Conservation (phyloP, 2,797 vertebrate species). For the Oreochromis mossambicus region DNA sequence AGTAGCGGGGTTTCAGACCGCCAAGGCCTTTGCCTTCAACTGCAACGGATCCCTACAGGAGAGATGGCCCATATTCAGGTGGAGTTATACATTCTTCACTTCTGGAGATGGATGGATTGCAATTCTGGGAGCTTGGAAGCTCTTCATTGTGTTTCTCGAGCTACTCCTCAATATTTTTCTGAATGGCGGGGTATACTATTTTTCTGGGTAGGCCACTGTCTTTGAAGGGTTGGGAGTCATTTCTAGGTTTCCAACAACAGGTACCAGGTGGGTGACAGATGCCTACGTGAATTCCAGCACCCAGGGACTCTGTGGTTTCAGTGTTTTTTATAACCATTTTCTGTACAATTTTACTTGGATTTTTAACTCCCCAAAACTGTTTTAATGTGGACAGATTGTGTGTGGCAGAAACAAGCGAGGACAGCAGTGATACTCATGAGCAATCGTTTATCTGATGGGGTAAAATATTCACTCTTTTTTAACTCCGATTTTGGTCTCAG, state of each 20-base stretch:
- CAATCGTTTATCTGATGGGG: background rate
- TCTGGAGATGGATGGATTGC: background rate
- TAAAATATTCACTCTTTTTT: background rate
- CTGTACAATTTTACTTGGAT: rapidly evolving
- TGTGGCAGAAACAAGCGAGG: background rate
- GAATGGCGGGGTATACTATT: background rate
- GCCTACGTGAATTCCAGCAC: rapidly evolving
- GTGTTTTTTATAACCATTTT: background rate
- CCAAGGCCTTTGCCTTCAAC: background rate
- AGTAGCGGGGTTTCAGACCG: rapidly evolving
- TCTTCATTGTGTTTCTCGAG: background rate
- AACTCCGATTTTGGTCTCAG: background rate
- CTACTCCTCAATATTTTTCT: background rate
- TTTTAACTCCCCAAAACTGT: background rate
- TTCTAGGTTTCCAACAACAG: background rate
- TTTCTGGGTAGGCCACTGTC: background rate
- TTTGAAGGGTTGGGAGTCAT: background rate
- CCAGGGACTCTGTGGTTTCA: background rate
- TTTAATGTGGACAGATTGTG: background rate
- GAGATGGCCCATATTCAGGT: background rate
- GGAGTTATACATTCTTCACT: background rate
- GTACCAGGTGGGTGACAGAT: background rate
- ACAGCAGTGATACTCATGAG: background rate
- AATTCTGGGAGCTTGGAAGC: background rate
- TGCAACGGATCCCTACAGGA: background rate